Conservation (phyloP, 2,797 vertebrate species). For the Eulemur rubriventer region DNA sequence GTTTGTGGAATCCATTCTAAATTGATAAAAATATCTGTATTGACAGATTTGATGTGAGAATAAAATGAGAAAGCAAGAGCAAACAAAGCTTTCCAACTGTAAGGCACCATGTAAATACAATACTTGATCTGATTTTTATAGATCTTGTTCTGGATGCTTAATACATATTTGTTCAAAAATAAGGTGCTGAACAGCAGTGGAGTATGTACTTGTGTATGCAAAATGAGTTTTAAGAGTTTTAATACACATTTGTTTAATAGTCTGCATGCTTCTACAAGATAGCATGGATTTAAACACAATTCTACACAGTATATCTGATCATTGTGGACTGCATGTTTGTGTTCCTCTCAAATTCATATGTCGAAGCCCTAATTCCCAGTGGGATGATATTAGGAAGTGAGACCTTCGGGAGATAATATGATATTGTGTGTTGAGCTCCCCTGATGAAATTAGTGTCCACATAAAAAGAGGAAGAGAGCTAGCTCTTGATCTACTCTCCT, state of each 20-base stretch:
- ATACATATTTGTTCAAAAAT: background rate
- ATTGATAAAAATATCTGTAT: background rate
- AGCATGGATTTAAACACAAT: background rate
- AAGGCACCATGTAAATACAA: background rate
- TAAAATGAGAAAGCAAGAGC: constrained; percentile 9
- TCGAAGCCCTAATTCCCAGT: background rate
- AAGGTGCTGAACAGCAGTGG: background rate
- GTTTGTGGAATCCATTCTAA: background rate
- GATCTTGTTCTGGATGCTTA: background rate
- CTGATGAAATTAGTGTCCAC: background rate
- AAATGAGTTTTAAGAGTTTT: constrained; percentile 7
- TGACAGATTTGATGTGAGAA: background rate
- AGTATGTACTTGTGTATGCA: constrained; percentile 10
- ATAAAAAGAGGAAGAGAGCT: background rate
- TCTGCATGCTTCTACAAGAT: background rate
- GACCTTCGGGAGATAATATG: background rate
- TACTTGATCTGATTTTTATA: background rate
- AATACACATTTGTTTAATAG: background rate
- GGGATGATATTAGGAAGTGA: background rate
- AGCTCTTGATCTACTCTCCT: background rate
- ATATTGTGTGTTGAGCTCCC: fast-evolving
- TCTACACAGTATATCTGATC: background rate
- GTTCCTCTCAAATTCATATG: background rate
- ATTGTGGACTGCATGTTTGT: background rate
- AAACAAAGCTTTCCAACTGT: background rate